These are phyloP conservation scores for Troglohyphantes excavatus DNA, from an alignment of 2,888 invertebrate genomes.

Conservation along the genomic window DNA sequence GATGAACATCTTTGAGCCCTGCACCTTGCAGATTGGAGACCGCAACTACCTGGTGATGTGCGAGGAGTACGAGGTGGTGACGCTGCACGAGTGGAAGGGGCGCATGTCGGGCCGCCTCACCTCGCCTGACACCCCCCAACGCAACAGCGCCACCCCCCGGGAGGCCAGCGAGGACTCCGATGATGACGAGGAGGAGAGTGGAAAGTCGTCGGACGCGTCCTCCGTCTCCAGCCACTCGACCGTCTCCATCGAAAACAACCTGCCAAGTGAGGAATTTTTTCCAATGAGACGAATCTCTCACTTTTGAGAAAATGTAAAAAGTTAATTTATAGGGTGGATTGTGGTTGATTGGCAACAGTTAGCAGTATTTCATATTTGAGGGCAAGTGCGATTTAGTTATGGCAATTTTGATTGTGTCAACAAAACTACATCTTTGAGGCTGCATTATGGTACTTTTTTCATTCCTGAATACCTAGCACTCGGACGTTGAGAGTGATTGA, in stretches of 20 bases:
- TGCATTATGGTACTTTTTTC: too few relatives aligned
- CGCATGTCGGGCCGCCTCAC: conserved; percentile 53
- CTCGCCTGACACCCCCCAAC: background rate
- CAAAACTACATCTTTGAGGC: too few relatives aligned
- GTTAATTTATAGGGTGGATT: too few relatives aligned
- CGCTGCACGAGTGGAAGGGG: conserved; percentile 89
- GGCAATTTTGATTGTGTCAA: too few relatives aligned
- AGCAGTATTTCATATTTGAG: too few relatives aligned
- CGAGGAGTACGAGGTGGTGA: conserved; percentile 88
- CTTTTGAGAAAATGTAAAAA: too few relatives aligned
- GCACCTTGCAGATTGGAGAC: conserved; percentile 90
- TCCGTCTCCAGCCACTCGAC: conserved; percentile 82
- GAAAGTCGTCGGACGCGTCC: conserved; percentile 84
- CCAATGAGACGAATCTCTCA: too few relatives aligned
- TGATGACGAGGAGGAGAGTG: conserved; percentile 83
- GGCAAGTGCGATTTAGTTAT: too few relatives aligned
- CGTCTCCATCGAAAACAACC: conserved; percentile 80
- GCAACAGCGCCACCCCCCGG: background rate
- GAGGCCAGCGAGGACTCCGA: conserved; percentile 80
- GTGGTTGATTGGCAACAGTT: too few relatives aligned
- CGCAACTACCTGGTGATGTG: conserved; percentile 91
- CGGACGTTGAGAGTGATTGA: too few relatives aligned
- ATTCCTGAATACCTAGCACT: too few relatives aligned
- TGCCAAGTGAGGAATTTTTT: conserved; percentile 43
- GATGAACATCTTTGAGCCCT: conserved; percentile 83